A percentile compares a stretch with the other conserved stretches of the same genome.
Evolutionary conservation across 2,797 vertebrate genomes (phyloP).

Genomic region (Ptychadena robeensis): DNA sequence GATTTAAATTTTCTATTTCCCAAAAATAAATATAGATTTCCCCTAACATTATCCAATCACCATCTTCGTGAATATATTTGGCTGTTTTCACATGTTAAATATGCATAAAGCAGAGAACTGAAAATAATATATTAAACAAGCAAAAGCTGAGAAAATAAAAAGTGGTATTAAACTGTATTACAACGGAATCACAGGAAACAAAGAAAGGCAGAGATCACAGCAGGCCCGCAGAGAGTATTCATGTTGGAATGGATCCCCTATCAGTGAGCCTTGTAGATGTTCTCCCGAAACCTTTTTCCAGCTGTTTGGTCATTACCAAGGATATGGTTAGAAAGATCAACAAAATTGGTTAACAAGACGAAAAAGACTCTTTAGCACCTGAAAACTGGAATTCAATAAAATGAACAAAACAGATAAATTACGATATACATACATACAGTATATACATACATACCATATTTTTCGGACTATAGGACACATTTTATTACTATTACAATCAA

Average conservation of each 20-base stretch:
- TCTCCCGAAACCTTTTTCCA: neutral
- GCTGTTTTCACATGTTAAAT: conserved; percentile 53
- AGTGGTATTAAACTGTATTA: conserved; percentile 12
- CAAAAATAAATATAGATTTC: too few relatives aligned
- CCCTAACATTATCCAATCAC: neutral
- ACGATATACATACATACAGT: neutral
- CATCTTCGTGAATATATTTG: conserved; percentile 58
- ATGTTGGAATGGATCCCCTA: conserved; percentile 24
- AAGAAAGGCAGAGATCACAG: conserved; percentile 30
- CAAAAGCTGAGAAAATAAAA: conserved; percentile 40
- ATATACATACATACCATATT: conserved; percentile 13
- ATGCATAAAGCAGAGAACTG: conserved; percentile 36
- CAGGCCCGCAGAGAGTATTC: neutral
- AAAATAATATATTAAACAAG: conserved; percentile 58
- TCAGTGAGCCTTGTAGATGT: neutral
- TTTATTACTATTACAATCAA: too few relatives aligned
- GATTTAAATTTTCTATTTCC: too few relatives aligned
- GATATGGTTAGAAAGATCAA: neutral
- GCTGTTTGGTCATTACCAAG: neutral
- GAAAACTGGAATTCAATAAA: neutral
- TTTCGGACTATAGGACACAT: too few relatives aligned
- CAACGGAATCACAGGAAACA: conserved; percentile 5
- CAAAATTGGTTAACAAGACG: neutral
- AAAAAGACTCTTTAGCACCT: neutral
- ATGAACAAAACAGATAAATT: neutral